These are phyloP conservation scores for Epistrophella euchroma DNA, from an alignment of 2,888 invertebrate genomes.

Conservation along the genomic window DNA sequence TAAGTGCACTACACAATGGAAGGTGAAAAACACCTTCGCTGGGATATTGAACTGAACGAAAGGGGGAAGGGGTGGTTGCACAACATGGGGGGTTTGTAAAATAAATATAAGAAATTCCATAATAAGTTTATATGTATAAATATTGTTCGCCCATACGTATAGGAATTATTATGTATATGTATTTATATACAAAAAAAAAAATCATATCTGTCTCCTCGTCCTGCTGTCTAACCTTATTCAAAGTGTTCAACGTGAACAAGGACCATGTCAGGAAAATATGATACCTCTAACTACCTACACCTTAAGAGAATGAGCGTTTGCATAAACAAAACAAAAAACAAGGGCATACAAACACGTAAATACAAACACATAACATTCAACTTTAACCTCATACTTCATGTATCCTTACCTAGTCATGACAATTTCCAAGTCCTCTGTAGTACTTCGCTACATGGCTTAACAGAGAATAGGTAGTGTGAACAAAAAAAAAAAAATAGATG, in stretches of 20 bases:
- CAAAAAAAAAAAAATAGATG: no score
- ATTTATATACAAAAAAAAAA: neutral
- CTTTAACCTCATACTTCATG: conserved; percentile 37
- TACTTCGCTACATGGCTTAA: neutral
- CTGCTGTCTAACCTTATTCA: conserved; percentile 56
- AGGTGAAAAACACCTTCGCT: conserved; percentile 49
- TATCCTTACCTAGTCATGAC: conserved; percentile 20
- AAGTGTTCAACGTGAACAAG: conserved; percentile 63
- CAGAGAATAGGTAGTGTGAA: neutral
- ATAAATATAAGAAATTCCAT: conserved; percentile 37
- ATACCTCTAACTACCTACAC: conserved; percentile 25
- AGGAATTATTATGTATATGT: conserved; percentile 39
- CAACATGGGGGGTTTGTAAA: neutral
- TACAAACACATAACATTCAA: conserved; percentile 23
- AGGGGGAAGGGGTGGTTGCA: neutral
- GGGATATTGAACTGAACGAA: neutral
- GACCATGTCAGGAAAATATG: conserved; percentile 60
- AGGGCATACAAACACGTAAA: neutral
- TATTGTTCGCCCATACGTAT: no score
- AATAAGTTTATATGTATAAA: conserved; percentile 23
- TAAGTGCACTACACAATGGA: conserved; percentile 66
- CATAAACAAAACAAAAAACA: conserved; percentile 30
- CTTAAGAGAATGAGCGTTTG: conserved; percentile 41
- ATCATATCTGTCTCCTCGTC: conserved; percentile 27
- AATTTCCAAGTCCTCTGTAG: conserved; percentile 24